phyloP scores from a whole-genome alignment of 1,140 invertebrate species.

The Drosophila obscura region DNA sequence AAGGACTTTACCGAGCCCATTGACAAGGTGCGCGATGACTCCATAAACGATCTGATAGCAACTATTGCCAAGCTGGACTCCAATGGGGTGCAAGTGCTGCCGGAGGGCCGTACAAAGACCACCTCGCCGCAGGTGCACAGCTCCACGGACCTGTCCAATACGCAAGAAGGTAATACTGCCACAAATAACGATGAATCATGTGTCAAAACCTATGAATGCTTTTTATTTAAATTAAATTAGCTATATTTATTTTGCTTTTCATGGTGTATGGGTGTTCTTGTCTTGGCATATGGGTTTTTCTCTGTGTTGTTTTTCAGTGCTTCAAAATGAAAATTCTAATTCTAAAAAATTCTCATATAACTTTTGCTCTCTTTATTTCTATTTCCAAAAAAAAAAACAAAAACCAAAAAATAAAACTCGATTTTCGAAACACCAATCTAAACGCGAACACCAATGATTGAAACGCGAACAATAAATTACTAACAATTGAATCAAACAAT shows the following conservation, averaged over 20 bases:
- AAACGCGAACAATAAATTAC: conserved; percentile 59
- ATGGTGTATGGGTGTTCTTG: conserved; percentile 1
- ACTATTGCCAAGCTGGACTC: conserved; percentile 93
- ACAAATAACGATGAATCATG: neutral
- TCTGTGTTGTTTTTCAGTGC: conserved; percentile 3
- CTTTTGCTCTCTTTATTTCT: conserved; percentile 83
- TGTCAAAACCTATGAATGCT: neutral
- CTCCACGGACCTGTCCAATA: conserved; percentile 85
- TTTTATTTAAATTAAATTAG: too few species aligned
- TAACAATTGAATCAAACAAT: conserved; percentile 63
- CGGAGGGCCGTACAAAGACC: conserved; percentile 85
- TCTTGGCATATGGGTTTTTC: neutral
- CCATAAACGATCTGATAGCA: conserved; percentile 92
- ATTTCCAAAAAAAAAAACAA: conserved; percentile 67
- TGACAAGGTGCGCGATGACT: conserved; percentile 92
- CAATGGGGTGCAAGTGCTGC: conserved; percentile 90
- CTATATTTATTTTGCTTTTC: too few species aligned
- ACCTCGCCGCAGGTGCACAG: conserved; percentile 87
- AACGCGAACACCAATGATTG: conserved; percentile 59
- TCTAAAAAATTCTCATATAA: conserved; percentile 67
- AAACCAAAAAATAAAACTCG: conserved; percentile 50
- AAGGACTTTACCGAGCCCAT: conserved; percentile 85
- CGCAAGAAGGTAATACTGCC: conserved; percentile 77
- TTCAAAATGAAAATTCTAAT: conserved; percentile 40
- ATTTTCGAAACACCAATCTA: conserved; percentile 47